These are phyloP conservation scores for Dolichallabes microphthalmus DNA, from an alignment of 2,113 vertebrate species.

Conservation along the genomic window DNA sequence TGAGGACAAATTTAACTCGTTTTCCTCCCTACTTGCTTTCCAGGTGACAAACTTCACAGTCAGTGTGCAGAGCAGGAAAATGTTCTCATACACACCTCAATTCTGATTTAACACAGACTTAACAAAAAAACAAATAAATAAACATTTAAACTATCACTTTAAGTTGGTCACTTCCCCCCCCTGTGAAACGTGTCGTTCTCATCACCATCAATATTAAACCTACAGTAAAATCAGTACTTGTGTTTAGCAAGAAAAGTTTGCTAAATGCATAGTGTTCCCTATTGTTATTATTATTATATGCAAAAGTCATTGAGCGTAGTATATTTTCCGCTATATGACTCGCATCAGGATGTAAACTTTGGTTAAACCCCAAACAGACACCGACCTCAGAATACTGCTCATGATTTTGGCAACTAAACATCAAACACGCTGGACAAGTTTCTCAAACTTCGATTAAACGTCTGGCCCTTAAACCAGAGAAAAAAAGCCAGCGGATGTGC, in stretches of 20 bases:
- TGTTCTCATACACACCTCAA: too few species aligned
- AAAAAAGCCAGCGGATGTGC: slow-evolving; percentile 10
- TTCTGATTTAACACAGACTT: too few species aligned
- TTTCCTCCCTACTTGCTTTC: too few species aligned
- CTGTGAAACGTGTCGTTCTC: neutral
- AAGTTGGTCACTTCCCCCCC: neutral
- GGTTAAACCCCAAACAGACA: neutral
- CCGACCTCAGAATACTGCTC: neutral
- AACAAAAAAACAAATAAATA: too few species aligned
- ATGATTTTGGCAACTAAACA: neutral
- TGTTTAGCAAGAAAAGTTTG: neutral
- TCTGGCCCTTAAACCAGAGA: neutral
- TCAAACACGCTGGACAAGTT: neutral
- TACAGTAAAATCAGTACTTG: neutral
- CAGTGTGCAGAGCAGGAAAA: too few species aligned
- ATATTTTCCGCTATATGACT: too few species aligned
- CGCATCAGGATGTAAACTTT: neutral
- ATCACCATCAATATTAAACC: neutral
- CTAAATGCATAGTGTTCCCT: neutral
- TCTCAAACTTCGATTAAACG: neutral
- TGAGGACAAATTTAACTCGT: too few species aligned
- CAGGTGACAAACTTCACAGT: too few species aligned
- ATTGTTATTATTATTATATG: neutral
- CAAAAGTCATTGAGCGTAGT: neutral
- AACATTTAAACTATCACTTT: too few species aligned